Evolutionary conservation across 2,888 invertebrate species (phyloP).

Genomic region (Protodeltote pygarga): DNA sequence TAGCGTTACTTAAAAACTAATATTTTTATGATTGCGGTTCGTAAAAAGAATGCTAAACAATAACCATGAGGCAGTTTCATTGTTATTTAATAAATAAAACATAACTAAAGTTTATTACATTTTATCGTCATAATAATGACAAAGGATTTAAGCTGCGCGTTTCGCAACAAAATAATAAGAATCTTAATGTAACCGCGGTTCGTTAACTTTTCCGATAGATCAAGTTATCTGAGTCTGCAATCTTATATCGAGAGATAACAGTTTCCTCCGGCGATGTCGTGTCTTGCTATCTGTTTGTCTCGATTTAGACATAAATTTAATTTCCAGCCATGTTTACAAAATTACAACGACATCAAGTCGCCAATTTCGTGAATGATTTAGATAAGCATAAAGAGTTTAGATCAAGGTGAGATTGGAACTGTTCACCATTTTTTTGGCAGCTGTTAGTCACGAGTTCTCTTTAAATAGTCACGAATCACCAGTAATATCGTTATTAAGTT

Average conservation of each 20-base stretch:
- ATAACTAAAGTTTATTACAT: no score
- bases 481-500: conserved; percentile 43
- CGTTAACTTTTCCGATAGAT: conserved; percentile 57
- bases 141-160: conserved; percentile 15
- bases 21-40: no score
- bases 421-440: conserved; percentile 52
- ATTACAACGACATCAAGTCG: conserved; percentile 48
- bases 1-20: no score
- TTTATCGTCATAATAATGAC: conserved; percentile 6
- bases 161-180: conserved; percentile 41
- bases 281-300: conserved; percentile 64
- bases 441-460: conserved; percentile 54
- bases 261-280: conserved; percentile 50
- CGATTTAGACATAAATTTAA: conserved; percentile 65
- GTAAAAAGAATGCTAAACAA: no score
- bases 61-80: no score
- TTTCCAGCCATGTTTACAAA: conserved; percentile 60
- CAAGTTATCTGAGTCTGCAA: conserved; percentile 48
- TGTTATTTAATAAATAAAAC: no score
- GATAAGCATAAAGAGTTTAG: conserved; percentile 69
- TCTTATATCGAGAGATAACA: conserved; percentile 50
- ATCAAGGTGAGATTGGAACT: conserved; percentile 65
- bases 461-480: conserved; percentile 48
- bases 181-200: conserved; percentile 52
- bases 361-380: conserved; percentile 70